Evolutionary conservation across 2,797 vertebrate genomes (phyloP).

Genomic region (Danio tinwini): DNA sequence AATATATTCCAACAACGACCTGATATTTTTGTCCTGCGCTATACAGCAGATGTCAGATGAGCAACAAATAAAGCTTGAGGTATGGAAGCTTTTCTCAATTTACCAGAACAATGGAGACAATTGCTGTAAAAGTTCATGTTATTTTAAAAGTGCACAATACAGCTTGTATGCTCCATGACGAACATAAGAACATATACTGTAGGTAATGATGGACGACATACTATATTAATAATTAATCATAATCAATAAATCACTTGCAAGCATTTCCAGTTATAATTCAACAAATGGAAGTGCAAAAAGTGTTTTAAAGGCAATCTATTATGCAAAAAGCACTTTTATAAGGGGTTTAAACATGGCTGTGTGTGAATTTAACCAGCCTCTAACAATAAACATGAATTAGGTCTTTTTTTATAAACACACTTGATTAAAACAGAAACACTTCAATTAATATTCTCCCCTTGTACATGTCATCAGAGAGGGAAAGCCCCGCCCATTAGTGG

Average conservation of each 20-base stretch:
- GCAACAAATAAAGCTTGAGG: constrained; percentile 1
- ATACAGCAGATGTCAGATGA: constrained; percentile 25
- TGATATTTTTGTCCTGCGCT: background rate
- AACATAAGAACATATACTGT: constrained; percentile 2
- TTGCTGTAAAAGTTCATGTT: background rate
- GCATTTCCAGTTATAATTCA: background rate
- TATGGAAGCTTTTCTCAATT: constrained; percentile 7
- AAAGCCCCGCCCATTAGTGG: too few relatives aligned
- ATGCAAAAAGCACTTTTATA: too few relatives aligned
- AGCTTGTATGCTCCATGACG: background rate
- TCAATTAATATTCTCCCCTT: too few relatives aligned
- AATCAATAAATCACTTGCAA: constrained; percentile 2
- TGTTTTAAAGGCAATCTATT: too few relatives aligned
- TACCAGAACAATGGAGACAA: constrained; percentile 15
- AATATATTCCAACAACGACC: background rate
- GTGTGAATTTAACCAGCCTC: too few relatives aligned
- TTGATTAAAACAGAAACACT: too few relatives aligned
- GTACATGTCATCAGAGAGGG: too few relatives aligned
- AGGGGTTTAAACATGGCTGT: too few relatives aligned
- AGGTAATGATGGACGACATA: constrained; percentile 3
- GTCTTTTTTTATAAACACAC: too few relatives aligned
- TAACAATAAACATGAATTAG: too few relatives aligned
- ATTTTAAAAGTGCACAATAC: constrained; percentile 7
- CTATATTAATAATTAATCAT: constrained; percentile 28
- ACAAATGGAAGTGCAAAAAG: background rate